phyloP scores from a whole-genome alignment of 1,140 invertebrate species.

The Anastrepha obliqua region DNA sequence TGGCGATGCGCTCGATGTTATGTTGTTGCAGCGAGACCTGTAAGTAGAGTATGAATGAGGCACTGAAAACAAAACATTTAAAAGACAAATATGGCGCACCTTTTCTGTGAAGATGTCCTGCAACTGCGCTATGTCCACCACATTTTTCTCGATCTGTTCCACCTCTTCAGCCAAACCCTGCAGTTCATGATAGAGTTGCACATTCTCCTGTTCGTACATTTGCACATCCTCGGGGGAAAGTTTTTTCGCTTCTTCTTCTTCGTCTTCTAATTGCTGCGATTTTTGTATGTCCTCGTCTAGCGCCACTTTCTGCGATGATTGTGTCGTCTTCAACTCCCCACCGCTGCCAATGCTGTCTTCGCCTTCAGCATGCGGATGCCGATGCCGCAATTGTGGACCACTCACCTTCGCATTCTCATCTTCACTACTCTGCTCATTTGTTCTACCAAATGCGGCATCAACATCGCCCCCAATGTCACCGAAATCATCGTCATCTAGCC shows the following conservation, averaged over 20 bases:
- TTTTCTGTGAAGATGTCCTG: slow-evolving; percentile 98
- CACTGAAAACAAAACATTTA: too few relatives aligned
- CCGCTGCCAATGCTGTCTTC: slow-evolving; percentile 73
- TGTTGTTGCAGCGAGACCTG: slow-evolving; percentile 90
- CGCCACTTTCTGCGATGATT: slow-evolving; percentile 62
- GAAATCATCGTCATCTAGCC: slow-evolving; percentile 51
- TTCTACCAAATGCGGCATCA: not conserved
- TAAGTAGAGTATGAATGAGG: slow-evolving; percentile 59
- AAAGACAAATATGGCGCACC: slow-evolving; percentile 75
- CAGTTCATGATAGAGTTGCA: slow-evolving; percentile 88
- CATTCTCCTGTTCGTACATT: slow-evolving; percentile 91
- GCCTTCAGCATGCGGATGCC: slow-evolving; percentile 60
- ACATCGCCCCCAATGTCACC: not conserved
- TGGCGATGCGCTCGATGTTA: slow-evolving; percentile 92
- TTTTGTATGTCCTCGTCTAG: slow-evolving; percentile 69
- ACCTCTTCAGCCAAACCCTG: slow-evolving; percentile 88
- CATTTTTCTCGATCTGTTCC: slow-evolving; percentile 91
- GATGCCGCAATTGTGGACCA: slow-evolving; percentile 19
- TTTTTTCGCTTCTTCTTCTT: slow-evolving; percentile 77
- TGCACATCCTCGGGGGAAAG: slow-evolving; percentile 91
- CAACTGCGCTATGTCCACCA: slow-evolving; percentile 95
- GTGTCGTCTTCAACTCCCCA: slow-evolving; percentile 17
- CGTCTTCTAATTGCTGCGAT: slow-evolving; percentile 63
- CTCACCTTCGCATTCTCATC: slow-evolving; percentile 21
- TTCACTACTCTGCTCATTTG: not conserved